Evolutionary conservation across 1,140 invertebrate species (phyloP), one percentile per base, ranked within the genome.

Genomic region (Danaus plexippus): DNA sequence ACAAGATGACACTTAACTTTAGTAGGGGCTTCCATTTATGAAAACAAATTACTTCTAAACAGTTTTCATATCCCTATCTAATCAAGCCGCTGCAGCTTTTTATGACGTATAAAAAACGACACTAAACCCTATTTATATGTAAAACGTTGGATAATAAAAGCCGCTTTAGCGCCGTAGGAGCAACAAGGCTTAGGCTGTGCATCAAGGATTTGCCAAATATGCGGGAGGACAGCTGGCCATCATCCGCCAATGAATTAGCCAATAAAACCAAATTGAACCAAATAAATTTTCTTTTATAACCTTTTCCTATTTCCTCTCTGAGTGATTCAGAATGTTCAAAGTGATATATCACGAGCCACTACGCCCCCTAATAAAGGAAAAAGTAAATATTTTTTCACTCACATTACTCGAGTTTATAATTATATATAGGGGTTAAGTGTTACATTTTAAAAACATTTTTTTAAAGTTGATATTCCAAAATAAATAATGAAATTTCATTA

Each of bases 221-320:
- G 71, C 67, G 63, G 43, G 55, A 57, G 63, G 59, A 59, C 51
- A 55, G 60, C 54, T 47, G 55, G 58, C 72, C 62, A 79, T 75
- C 69, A 72, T 72, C 69, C 71, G 52, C 67, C 75, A 77, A 81
- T 79, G 74, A 82, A 84, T 84, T 84, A 80, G 71, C 74, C 74
- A 80, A 84, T 84, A 82, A 82, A 84, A 84, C 64, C 73, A 77
- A 84, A 84, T 84, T 79, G 79, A 73, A 75, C 63, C 67, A 73
- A 80, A 82, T 82, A 80, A 82, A 82, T 80, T 79, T 69, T 53
- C 64, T 70, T 75, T 81, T 76, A 77, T 69, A 68, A 65, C 67
- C 70, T 70, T 65, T 69, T 59, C 56, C 63, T 59, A 52, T 58
- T 59, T 59, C 54, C 50, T 56, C 13, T 60, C 53, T 57, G 58